Percentiles rank a stretch among this genome's conserved stretches.
These are phyloP conservation scores for Dromococcyx pavoninus DNA, from an alignment of 2,797 vertebrate genomes.

Conservation along the genomic window DNA sequence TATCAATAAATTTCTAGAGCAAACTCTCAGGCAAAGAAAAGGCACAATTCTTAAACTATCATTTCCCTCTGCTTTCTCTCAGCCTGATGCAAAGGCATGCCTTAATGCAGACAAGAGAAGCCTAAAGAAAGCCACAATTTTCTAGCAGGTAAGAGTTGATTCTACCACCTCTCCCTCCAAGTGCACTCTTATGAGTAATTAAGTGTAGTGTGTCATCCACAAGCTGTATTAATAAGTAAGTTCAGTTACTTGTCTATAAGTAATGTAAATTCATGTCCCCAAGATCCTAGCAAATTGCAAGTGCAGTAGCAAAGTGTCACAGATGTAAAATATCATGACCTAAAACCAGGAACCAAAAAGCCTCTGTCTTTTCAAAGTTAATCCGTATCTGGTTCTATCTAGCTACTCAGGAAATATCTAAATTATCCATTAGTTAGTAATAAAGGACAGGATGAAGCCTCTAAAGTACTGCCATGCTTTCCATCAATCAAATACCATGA, in stretches of 20 bases:
- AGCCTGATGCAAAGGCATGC: background rate
- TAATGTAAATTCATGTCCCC: background rate
- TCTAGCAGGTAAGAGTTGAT: background rate
- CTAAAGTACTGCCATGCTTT: background rate
- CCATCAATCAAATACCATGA: background rate
- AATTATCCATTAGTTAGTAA: background rate
- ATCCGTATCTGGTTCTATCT: background rate
- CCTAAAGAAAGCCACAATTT: background rate
- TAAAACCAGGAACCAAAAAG: background rate
- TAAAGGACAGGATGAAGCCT: background rate
- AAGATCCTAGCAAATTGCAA: background rate
- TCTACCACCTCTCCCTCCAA: background rate
- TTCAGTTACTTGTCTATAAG: background rate
- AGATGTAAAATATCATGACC: background rate
- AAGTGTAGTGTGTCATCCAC: background rate
- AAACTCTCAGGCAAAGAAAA: background rate
- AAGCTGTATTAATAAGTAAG: background rate
- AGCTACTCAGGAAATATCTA: background rate
- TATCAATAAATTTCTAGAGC: background rate
- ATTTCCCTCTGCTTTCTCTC: background rate
- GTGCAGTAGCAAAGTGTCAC: background rate
- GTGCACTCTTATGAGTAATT: background rate
- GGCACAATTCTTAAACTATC: background rate
- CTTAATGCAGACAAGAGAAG: background rate
- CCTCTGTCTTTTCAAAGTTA: background rate